Conservation (phyloP, 2,888 invertebrate species). For the Liposcelis brunnea region DNA sequence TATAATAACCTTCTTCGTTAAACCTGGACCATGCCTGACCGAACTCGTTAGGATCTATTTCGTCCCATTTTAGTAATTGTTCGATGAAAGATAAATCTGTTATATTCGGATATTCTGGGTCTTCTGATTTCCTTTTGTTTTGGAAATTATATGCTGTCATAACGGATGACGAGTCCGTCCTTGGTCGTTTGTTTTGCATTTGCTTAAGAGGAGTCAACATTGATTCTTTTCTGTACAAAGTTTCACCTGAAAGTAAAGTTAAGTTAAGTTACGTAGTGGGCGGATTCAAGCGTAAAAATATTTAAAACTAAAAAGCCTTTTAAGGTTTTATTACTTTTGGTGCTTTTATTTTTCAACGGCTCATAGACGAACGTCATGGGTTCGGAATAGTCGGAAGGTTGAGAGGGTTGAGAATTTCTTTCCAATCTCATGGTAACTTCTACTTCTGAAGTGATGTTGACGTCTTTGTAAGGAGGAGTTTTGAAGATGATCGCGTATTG, state of each 20-base stretch:
- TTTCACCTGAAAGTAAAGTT: background rate
- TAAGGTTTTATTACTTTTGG: background rate
- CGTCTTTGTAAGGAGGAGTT: slow-evolving; percentile 3
- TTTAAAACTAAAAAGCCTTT: no score
- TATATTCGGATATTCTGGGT: background rate
- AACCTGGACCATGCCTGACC: no score
- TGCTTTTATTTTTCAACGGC: background rate
- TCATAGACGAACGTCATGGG: slow-evolving; percentile 5
- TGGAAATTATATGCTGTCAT: background rate
- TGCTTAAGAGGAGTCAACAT: background rate
- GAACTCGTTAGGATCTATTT: no score
- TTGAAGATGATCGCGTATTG: slow-evolving; percentile 4
- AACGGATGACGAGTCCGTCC: background rate
- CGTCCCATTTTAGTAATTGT: no score
- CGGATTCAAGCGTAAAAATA: no score
- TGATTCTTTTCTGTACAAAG: background rate
- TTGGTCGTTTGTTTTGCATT: background rate
- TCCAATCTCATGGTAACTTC: slow-evolving; percentile 1
- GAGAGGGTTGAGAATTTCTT: background rate
- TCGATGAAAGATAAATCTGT: no score
- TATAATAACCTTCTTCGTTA: no score
- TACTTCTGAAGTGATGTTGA: background rate
- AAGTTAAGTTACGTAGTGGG: no score
- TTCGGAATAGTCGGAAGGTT: background rate
- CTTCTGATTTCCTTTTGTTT: background rate